Base-by-base conservation (phyloP, 2,888 invertebrate genomes). In the Dilophus febrilis region DNA sequence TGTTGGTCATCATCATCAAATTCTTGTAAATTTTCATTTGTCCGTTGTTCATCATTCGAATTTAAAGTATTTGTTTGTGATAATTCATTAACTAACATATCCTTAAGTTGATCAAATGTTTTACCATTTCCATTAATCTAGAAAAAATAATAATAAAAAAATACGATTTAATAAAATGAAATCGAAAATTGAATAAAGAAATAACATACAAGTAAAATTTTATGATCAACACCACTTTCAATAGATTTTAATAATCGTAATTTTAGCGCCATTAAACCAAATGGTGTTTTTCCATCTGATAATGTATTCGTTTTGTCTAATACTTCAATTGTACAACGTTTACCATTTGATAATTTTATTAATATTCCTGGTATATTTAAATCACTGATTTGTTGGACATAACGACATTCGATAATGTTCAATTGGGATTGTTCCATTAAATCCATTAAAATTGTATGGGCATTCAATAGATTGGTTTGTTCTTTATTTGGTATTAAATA, bases 281-380 rank as follows among this genome's bases (percentile, higher is more conserved):
- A 48, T 2, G 58, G 52, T 8, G 50, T 32, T 18, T 48, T 40
- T 34, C 53, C 53, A 41, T 59, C 60, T 18, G 40, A 48, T 1
- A 60, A 46, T 2, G 48, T 43, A 35, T 59, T 58, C 2, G 51
- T 45, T 1, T 51, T 42, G 3, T 55, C 52, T n/a, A 58, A 43
- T 5, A 57, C 43, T 44, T 61, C 62, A 3, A 61, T 41, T 26
- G 45, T 46, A 11, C 35, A 42, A 29, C 42, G 45, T n/a, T 42
- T 41, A 6, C 45, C 42, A 18, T 45, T 26, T 2, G 45, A 36
- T 4, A 43, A 41, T 13, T 53, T 49, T 1, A 57, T 47, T 3
- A 53, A 46, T 17, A 61, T 46, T 7, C 59, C 52, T 4, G 59
- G 53, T 40, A 61, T 46, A 48, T 61, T 61, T 14, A 61, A 51